phyloP scores from a whole-genome alignment of 2,797 vertebrate genomes.

The Leptoclinus maculatus region DNA sequence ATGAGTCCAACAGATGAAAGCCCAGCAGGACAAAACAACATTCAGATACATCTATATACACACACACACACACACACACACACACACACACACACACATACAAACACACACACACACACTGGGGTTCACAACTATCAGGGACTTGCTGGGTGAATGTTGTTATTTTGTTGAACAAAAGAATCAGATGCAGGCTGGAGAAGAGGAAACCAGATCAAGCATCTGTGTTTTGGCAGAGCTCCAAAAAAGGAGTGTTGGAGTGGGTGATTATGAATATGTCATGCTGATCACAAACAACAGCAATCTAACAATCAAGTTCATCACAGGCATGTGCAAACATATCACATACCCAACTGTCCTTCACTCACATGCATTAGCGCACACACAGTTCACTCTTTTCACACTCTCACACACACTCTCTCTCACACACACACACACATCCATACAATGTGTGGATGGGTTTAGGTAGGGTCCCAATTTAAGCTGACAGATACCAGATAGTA shows the following conservation, averaged over 20 bases:
- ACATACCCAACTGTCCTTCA: constrained; percentile 9
- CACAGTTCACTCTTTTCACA: no score
- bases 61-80: constrained; percentile 1
- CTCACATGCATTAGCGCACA: not conserved
- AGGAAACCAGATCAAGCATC: constrained; percentile 37
- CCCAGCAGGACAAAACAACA: constrained; percentile 73
- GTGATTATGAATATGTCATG: constrained; percentile 6
- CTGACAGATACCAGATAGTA: constrained; percentile 62
- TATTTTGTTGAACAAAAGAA: constrained; percentile 68
- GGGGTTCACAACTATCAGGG: constrained; percentile 32
- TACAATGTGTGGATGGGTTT: constrained; percentile 28
- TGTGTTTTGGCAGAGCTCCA: constrained; percentile 43
- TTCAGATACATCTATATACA: constrained; percentile 48
- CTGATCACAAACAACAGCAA: constrained; percentile 37
- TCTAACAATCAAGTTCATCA: constrained; percentile 31
- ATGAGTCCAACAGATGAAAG: constrained; percentile 80
- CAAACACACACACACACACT: constrained; percentile 15
- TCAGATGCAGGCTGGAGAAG: constrained; percentile 34
- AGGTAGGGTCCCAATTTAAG: constrained; percentile 45
- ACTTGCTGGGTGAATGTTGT: constrained; percentile 45
- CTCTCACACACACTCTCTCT: not conserved
- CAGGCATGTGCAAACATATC: constrained; percentile 10
- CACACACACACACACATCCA: constrained; percentile 8
- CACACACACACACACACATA: not conserved
- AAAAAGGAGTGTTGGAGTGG: constrained; percentile 21